Evolutionary conservation across 2,888 invertebrate genomes (phyloP).

Genomic region (Eilema griseolum): DNA sequence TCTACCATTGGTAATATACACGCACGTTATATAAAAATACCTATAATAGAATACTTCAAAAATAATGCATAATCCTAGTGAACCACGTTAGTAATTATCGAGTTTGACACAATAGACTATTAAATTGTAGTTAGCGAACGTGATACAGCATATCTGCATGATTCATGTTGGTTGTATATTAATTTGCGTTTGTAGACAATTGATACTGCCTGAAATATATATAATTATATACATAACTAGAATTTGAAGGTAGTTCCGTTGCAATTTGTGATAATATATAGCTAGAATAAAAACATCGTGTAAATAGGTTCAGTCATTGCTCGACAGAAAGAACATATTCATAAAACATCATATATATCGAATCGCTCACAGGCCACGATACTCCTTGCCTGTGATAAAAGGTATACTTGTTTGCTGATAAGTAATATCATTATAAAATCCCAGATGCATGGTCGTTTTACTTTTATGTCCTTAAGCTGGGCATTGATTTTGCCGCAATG

Average conservation of each 20-base stretch:
- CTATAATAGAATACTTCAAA: background rate
- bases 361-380: background rate
- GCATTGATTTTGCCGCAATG: too few species aligned
- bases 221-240: background rate
- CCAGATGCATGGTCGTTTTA: background rate
- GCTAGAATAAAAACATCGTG: background rate
- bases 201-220: background rate
- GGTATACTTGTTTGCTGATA: background rate
- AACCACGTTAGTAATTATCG: background rate
- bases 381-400: background rate
- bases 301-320: background rate
- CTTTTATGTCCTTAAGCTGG: too few species aligned
- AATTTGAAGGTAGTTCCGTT: background rate
- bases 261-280: background rate
- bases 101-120: slow-evolving; percentile 2
- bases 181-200: slow-evolving; percentile 1
- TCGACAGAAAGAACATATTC: background rate
- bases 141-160: slow-evolving; percentile 2
- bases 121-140: background rate
- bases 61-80: background rate
- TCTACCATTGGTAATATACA: background rate
- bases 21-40: background rate
- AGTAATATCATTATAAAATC: background rate
- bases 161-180: background rate
- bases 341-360: background rate